Base-by-base conservation (phyloP, 1,140 invertebrate genomes). In the Drosophila pachea region DNA sequence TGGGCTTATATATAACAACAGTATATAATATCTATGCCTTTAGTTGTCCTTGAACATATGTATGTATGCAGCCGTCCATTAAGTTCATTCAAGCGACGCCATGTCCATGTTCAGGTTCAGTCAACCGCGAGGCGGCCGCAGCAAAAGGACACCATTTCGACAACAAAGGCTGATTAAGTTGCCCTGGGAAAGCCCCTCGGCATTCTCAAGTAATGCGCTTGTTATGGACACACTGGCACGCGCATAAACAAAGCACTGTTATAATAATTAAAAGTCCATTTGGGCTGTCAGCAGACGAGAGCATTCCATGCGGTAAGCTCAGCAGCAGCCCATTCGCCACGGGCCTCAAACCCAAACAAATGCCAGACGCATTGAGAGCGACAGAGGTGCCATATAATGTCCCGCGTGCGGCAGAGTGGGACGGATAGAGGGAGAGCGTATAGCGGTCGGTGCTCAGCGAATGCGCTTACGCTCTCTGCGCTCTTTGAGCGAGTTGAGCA, bases 241-340 rank as follows among this genome's bases (percentile, higher is more conserved):
- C 16, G 33, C 16, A 42, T 55, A 45, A 54, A 73, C 69, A 81
- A 76, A 66, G 73, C 53, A 68, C 53, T 50, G 62, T 77, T 74
- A 65, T 68, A 52, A 50, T 73, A 81, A 82, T 81, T 77, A 81
- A 77, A 81, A 73, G 61, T 22, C 42, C 77, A 81, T 81, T 81
- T 73, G 43, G 50, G 63, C 48, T 79, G 68, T 76, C 73, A 73
- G 31, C 53, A 55, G 33, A 53, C 40, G 16, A 43, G 48, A 14
- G 40, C 47, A 49, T 56, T 55, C 8, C 61, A 64, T 40, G 40
- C 12, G n/a, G 14, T 7, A 32, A n/a, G 32, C 40, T 48, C 31
- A 38, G 33, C 16, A 9, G 45, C 45, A 56, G 52, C 32, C 48
- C 52, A 69, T 64, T 59, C 9, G 67, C 67, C 8, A 69, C 16